Evolutionary conservation across 2,113 vertebrate genomes (phyloP).

Genomic region (Echinops telfairi): DNA sequence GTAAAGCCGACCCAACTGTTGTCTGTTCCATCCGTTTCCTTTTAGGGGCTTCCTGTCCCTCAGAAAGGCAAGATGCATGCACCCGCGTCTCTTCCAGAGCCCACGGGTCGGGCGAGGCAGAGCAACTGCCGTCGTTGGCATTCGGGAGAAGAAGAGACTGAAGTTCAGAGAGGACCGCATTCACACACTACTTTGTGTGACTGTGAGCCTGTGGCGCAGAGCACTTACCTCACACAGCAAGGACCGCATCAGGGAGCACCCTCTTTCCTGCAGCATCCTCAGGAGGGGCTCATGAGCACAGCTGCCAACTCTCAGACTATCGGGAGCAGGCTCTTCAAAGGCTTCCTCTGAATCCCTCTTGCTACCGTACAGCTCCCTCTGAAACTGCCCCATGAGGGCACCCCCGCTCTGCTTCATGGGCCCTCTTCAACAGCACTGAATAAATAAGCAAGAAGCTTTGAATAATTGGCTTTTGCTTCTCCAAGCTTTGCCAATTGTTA

Average conservation of each 20-base stretch:
- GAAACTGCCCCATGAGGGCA: background rate
- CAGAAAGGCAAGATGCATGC: background rate
- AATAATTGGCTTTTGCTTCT: constrained; percentile 72
- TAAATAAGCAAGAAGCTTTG: constrained; percentile 47
- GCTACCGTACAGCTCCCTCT: background rate
- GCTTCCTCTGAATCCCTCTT: too few relatives aligned
- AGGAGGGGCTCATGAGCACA: too few relatives aligned
- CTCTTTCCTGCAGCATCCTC: background rate
- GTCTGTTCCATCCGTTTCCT: background rate
- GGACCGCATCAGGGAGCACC: background rate
- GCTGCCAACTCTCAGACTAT: too few relatives aligned
- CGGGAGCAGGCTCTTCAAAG: too few relatives aligned
- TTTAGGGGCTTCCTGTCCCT: background rate
- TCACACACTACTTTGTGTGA: background rate
- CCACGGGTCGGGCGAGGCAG: background rate
- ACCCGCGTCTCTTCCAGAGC: background rate
- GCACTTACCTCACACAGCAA: background rate
- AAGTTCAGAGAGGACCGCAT: background rate
- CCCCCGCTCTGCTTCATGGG: background rate
- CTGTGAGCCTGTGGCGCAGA: background rate
- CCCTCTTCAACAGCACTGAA: constrained; percentile 27
- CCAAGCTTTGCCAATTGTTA: constrained; percentile 57
- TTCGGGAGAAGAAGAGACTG: background rate
- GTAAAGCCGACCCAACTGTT: background rate
- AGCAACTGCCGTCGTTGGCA: background rate